Percentiles rank a stretch among this genome's conserved stretches.
Evolutionary conservation across 2,797 vertebrate species (phyloP).

Genomic region (Enteromius anoplus): DNA sequence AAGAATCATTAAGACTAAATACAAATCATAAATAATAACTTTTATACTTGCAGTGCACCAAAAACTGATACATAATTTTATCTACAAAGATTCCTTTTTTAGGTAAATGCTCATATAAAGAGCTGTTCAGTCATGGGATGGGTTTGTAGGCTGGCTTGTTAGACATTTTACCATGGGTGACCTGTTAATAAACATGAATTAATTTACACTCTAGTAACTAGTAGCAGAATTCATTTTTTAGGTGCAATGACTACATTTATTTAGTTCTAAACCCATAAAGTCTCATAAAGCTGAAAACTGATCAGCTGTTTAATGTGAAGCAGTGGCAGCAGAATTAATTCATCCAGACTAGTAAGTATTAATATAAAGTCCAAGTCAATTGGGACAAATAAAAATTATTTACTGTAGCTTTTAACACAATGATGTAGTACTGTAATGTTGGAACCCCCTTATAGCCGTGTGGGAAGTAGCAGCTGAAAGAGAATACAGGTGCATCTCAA

Average conservation of each 20-base stretch:
- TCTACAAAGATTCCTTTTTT: neutral
- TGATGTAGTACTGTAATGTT: neutral
- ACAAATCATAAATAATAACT: neutral
- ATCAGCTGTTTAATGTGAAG: neutral
- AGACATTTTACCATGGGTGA: neutral
- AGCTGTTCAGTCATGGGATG: neutral
- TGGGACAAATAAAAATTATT: neutral
- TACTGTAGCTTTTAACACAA: neutral
- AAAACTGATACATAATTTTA: neutral
- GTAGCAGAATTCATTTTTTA: neutral
- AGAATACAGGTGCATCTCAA: neutral
- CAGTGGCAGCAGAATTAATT: neutral
- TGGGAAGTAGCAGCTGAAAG: neutral
- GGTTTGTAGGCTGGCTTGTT: neutral
- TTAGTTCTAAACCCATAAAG: neutral
- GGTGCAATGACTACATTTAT: neutral
- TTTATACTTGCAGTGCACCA: neutral
- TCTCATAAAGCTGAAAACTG: neutral
- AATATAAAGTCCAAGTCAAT: neutral
- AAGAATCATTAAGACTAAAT: neutral
- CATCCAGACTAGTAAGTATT: neutral
- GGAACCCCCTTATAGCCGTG: constrained; percentile 36
- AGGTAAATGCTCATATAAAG: neutral
- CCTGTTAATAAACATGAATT: neutral
- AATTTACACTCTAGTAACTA: neutral